A percentile compares a stretch with the other conserved stretches of the same genome.
Conservation (phyloP, 2,888 invertebrate species). For the Agrochola lychnidis region DNA sequence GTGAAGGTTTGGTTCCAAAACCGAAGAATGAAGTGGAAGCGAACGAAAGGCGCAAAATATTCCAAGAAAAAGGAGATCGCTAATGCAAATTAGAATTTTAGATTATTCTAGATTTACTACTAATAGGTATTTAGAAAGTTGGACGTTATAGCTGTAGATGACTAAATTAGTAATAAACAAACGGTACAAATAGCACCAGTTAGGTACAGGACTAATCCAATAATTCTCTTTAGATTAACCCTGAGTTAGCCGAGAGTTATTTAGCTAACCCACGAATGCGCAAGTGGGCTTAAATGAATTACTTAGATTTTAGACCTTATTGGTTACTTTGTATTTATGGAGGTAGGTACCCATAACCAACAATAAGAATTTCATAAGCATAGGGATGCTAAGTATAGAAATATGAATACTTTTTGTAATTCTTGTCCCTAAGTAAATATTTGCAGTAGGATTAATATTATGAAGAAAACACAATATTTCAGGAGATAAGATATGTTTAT, state of each 20-base stretch:
- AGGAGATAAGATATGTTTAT: constrained; percentile 90
- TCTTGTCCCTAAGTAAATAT: not conserved
- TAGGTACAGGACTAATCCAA: too few relatives aligned
- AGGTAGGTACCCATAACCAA: not conserved
- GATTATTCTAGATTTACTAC: not conserved
- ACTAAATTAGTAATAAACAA: constrained; percentile 5
- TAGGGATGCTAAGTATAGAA: not conserved
- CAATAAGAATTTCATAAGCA: not conserved
- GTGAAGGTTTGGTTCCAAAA: constrained; percentile 98
- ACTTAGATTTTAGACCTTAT: too few relatives aligned
- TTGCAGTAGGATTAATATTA: not conserved
- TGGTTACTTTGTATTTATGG: constrained; percentile 1
- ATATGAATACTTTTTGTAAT: not conserved
- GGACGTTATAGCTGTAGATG: not conserved
- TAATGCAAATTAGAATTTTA: constrained; percentile 22
- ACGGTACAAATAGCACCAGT: not conserved
- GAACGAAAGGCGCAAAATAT: constrained; percentile 92
- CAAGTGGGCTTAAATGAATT: too few relatives aligned
- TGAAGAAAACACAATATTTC: constrained; percentile 73
- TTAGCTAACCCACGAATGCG: too few relatives aligned
- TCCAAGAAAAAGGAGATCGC: constrained; percentile 77
- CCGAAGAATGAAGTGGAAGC: constrained; percentile 97
- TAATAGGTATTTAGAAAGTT: not conserved
- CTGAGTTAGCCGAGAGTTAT: too few relatives aligned
- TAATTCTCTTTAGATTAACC: too few relatives aligned